Evolutionary conservation across 2,888 invertebrate genomes (phyloP).

Genomic region (Fragum sueziense): DNA sequence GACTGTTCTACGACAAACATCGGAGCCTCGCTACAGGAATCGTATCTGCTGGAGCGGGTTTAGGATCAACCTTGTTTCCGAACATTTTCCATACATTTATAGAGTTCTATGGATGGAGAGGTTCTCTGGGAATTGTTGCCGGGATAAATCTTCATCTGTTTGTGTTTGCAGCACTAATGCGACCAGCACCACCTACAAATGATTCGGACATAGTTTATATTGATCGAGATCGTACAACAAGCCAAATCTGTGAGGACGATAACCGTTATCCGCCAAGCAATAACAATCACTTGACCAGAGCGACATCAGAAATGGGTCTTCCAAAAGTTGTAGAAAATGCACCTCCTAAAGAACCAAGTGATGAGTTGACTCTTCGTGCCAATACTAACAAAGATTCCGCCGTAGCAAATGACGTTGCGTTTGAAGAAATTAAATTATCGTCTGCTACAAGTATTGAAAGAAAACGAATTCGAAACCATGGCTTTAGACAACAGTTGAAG

Average conservation of each 20-base stretch:
- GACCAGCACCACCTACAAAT: slow-evolving; percentile 34
- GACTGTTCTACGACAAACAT: slow-evolving; percentile 70
- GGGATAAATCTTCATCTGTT: slow-evolving; percentile 69
- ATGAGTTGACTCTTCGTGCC: no score
- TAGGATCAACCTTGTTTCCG: slow-evolving; percentile 69
- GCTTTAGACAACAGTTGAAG: slow-evolving; percentile 29
- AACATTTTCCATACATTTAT: slow-evolving; percentile 66
- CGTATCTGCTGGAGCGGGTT: slow-evolving; percentile 68
- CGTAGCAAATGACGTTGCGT: neutral
- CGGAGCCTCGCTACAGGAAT: slow-evolving; percentile 70
- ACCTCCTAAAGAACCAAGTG: no score
- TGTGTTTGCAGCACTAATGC: slow-evolving; percentile 64
- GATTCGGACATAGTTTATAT: no score
- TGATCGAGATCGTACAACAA: neutral
- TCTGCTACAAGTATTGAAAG: no score
- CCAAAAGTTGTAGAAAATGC: no score
- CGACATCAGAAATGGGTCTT: no score
- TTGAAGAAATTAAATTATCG: neutral
- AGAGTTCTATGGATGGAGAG: slow-evolving; percentile 70
- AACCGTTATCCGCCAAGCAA: neutral
- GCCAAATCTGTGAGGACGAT: neutral
- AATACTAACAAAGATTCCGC: no score
- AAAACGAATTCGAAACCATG: neutral
- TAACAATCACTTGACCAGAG: neutral
- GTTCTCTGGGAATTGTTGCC: slow-evolving; percentile 67